Conservation (phyloP, 2,113 vertebrate genomes). For the Paratilapia polleni region DNA sequence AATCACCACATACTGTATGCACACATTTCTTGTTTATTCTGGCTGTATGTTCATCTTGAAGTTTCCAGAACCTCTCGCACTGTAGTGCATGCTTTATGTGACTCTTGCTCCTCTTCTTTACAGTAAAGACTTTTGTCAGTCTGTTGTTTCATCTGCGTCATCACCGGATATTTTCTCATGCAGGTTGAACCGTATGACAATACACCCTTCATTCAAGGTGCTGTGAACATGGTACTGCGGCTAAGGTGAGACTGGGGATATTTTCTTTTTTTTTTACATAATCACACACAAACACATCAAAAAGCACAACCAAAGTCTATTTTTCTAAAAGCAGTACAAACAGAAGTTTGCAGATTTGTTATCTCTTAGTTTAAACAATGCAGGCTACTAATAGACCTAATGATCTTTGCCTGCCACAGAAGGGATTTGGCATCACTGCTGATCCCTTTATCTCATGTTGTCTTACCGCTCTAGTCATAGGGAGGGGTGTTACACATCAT, state of each 20-base stretch:
- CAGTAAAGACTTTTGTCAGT: not conserved
- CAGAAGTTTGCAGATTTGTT: not conserved
- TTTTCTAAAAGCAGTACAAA: not conserved
- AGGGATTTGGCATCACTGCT: slow-evolving; percentile 16
- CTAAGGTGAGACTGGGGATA: slow-evolving; percentile 86
- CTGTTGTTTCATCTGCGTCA: slow-evolving; percentile 14
- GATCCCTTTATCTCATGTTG: slow-evolving; percentile 39
- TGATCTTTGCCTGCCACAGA: slow-evolving; percentile 24
- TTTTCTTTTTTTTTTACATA: not conserved
- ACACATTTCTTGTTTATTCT: not conserved
- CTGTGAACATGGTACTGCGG: slow-evolving; percentile 95
- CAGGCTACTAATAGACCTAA: slow-evolving; percentile 15
- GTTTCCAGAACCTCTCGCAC: not conserved
- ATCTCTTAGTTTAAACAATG: not conserved
- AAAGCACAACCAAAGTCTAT: not conserved
- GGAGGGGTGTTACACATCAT: slow-evolving; percentile 66
- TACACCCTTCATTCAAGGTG: slow-evolving; percentile 82
- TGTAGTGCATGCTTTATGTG: not conserved
- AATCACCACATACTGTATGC: not conserved
- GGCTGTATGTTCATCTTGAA: not conserved
- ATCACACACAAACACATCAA: not conserved
- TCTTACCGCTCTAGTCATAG: slow-evolving; percentile 64
- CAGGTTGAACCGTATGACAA: slow-evolving; percentile 87
- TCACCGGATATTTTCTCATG: slow-evolving; percentile 45
- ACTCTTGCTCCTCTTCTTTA: not conserved